Evolutionary conservation across 1,140 invertebrate species (phyloP).

Genomic region (Drosophila miranda): DNA sequence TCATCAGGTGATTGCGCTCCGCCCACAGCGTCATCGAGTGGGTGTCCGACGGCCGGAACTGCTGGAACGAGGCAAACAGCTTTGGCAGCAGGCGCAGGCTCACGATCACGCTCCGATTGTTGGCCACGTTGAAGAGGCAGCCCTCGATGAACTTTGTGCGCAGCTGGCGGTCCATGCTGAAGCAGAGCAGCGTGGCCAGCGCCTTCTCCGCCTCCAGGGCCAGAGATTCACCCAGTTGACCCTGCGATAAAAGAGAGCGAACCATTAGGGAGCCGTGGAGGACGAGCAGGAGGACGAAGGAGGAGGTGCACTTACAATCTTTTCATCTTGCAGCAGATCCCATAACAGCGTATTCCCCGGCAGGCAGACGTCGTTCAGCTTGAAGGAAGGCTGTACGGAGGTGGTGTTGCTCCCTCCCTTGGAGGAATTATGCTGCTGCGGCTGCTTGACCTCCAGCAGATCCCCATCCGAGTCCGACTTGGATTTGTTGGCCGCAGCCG

Average conservation of each 20-base stretch:
- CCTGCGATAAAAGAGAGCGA: conserved; percentile 82
- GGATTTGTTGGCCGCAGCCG: conserved; percentile 54
- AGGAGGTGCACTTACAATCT: conserved; percentile 87
- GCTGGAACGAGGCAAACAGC: conserved; percentile 95
- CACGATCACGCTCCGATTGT: conserved; percentile 93
- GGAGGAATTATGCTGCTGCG: conserved; percentile 70
- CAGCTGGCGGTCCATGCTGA: conserved; percentile 93
- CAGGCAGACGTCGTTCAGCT: conserved; percentile 91
- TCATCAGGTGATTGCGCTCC: conserved; percentile 94
- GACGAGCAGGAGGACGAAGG: too few relatives aligned
- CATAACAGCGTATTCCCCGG: conserved; percentile 95
- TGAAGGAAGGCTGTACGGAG: conserved; percentile 84
- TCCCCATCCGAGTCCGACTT: conserved; percentile 66
- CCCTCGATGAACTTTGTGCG: conserved; percentile 97
- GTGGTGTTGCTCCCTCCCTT: conserved; percentile 25
- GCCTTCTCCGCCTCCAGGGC: conserved; percentile 96
- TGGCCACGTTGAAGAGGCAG: conserved; percentile 94
- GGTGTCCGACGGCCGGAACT: conserved; percentile 91
- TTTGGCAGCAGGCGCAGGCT: conserved; percentile 94
- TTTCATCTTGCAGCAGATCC: conserved; percentile 96
- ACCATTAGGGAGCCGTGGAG: too few relatives aligned
- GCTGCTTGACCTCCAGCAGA: conserved; percentile 35
- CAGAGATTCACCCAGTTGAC: conserved; percentile 92
- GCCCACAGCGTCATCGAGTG: conserved; percentile 94
- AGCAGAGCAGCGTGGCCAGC: conserved; percentile 93